Percentiles rank a stretch among this genome's conserved stretches.
phyloP scores from a whole-genome alignment of 2,797 vertebrate genomes.

The Anas acuta region DNA sequence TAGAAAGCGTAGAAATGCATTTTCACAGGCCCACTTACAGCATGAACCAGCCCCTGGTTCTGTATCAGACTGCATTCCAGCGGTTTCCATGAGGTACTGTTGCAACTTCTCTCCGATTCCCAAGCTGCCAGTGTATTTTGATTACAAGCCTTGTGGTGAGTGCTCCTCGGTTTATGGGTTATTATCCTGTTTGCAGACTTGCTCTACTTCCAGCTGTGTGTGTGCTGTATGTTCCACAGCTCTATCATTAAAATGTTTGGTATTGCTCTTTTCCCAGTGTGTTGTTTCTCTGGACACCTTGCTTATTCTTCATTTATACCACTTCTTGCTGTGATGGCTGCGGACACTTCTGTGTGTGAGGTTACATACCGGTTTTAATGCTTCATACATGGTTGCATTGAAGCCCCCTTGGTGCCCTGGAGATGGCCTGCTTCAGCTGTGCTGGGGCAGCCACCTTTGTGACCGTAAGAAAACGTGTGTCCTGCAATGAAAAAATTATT shows the following conservation, averaged over 20 bases:
- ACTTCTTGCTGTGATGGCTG: fast-evolving
- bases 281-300: neutral
- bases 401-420: neutral
- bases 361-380: neutral
- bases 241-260: slow-evolving; percentile 18
- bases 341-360: fast-evolving
- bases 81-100: neutral
- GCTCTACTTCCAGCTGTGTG: neutral
- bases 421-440: neutral
- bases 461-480: neutral
- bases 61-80: neutral
- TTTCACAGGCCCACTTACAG: neutral
- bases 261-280: neutral
- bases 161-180: neutral
- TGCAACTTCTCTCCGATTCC: fast-evolving
- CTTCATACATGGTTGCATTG: neutral
- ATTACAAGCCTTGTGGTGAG: neutral
- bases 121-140: neutral
- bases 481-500: neutral
- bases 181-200: neutral
- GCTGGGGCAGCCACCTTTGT: neutral
- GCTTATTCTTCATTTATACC: neutral
- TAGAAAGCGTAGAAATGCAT: neutral
- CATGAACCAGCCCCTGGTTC: neutral
- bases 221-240: neutral